These are phyloP conservation scores for Sebastes vulpes DNA, from an alignment of 2,797 vertebrate species.

Conservation along the genomic window DNA sequence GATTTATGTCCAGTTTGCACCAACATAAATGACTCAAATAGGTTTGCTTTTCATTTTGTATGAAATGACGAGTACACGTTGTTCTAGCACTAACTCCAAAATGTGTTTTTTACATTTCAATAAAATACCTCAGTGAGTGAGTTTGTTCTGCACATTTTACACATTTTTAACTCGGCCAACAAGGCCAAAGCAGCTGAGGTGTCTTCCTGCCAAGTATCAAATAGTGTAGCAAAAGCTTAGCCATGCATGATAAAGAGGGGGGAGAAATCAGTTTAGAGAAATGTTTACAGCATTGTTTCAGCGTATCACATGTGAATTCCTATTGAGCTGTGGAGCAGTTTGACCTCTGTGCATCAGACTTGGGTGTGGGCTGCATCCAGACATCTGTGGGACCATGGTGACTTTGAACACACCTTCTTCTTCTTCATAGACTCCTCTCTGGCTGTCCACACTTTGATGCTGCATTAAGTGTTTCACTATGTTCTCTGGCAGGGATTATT, in stretches of 20 bases:
- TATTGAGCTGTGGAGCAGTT: slow-evolving; percentile 23
- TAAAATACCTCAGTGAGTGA: slow-evolving; percentile 3
- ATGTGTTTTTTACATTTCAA: not conserved
- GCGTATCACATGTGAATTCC: slow-evolving; percentile 45
- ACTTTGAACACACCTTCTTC: slow-evolving; percentile 42
- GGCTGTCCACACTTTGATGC: slow-evolving; percentile 10
- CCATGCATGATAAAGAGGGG: not conserved
- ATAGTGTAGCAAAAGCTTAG: not conserved
- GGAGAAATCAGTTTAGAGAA: not conserved
- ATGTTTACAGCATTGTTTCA: slow-evolving; percentile 46
- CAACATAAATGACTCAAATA: not conserved
- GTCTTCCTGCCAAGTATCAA: slow-evolving; percentile 7
- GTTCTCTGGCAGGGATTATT: slow-evolving; percentile 18
- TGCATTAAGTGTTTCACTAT: slow-evolving; percentile 19
- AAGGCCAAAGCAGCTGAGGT: slow-evolving; percentile 5
- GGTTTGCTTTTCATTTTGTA: not conserved
- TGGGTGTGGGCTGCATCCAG: slow-evolving; percentile 44
- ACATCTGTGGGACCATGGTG: slow-evolving; percentile 40
- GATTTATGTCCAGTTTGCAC: slow-evolving; percentile 8
- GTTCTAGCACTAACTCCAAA: not conserved
- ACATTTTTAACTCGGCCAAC: not conserved
- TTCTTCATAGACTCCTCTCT: slow-evolving; percentile 5
- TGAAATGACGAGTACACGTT: not conserved
- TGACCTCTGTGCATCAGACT: slow-evolving; percentile 39
- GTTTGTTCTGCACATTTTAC: slow-evolving; percentile 17